These are phyloP conservation scores for Huso huso DNA, from an alignment of 2,797 vertebrate species.

Conservation along the genomic window DNA sequence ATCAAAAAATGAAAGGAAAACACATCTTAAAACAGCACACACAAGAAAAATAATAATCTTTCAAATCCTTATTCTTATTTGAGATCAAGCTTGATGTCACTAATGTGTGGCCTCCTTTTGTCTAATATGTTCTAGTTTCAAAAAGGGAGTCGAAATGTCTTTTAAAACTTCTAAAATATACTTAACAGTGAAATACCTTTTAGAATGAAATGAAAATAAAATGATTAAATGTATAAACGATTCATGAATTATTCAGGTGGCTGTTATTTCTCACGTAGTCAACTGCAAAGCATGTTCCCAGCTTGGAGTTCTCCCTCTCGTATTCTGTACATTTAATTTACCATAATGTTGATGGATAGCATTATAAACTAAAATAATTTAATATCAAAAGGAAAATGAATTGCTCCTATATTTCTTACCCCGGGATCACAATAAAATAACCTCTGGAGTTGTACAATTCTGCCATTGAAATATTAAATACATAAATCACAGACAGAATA, in stretches of 20 bases:
- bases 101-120: no score
- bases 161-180: constrained; percentile 37
- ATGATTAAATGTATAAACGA: constrained; percentile 52
- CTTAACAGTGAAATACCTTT: constrained; percentile 37
- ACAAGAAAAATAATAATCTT: no score
- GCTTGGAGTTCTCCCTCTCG: constrained; percentile 47
- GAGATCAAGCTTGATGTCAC: no score
- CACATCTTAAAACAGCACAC: no score
- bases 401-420: constrained; percentile 75
- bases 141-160: constrained; percentile 18
- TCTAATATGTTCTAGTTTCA: constrained; percentile 18
- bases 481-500: constrained; percentile 85
- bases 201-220: constrained; percentile 43
- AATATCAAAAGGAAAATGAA: constrained; percentile 80
- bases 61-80: no score
- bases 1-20: no score
- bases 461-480: constrained; percentile 88
- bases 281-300: constrained; percentile 68
- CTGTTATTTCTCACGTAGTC: constrained; percentile 65
- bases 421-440: constrained; percentile 64
- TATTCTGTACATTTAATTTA: constrained; percentile 72
- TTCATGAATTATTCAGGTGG: constrained; percentile 75
- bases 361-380: constrained; percentile 89
- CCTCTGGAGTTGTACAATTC: constrained; percentile 70
- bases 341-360: constrained; percentile 78